Base-by-base conservation (phyloP, 2,797 vertebrate genomes). In the Saxicola maurus region DNA sequence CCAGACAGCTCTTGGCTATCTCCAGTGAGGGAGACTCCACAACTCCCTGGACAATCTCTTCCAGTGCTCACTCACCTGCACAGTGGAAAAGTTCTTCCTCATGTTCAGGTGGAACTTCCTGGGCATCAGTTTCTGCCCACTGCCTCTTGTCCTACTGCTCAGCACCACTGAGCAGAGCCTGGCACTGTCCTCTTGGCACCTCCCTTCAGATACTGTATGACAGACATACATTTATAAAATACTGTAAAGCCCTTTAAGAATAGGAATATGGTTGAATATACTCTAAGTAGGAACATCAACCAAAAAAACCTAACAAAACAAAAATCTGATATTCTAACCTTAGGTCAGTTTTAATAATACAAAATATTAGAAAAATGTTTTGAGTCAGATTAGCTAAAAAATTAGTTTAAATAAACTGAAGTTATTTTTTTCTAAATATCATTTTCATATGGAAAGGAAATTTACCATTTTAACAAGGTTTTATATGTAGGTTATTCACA, bases 31-130 rank as follows among this genome's bases (percentile, higher is more conserved):
- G 48, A 42, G 5, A 31, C 8, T 35, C 30, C 42, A 67, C 23
- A 17, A 0, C 9, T 61, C 27, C 14, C 27, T 10, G 9, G 17
- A 1, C 5, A 30, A 14, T 0, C 53, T 35, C 8, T 17, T 23
- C 12, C 18, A 15, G 15, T 17, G 35, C 1, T 35, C 3, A 1
- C 3, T 10, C 9, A 66, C n/a, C 15, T 0, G 0, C 13, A 37
- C 13, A 37, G 8, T 16, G 27, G 48, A 40, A 6, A 33, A 35
- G 9, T 15, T 55, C 23, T 60, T 48, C 61, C 6, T 42, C 16
- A 3, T 4, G 2, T 31, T 28, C 35, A 55, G 23, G 6, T 24
- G 42, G 27, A 61, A 49, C 31, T 25, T 37, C 9, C 48, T 49
- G n/a, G 0, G 23, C 19, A 31, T 61, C n/a, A 24, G 13, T 21